phyloP scores from a whole-genome alignment of 2,888 invertebrate genomes.

The Lithophane ornitopus region DNA sequence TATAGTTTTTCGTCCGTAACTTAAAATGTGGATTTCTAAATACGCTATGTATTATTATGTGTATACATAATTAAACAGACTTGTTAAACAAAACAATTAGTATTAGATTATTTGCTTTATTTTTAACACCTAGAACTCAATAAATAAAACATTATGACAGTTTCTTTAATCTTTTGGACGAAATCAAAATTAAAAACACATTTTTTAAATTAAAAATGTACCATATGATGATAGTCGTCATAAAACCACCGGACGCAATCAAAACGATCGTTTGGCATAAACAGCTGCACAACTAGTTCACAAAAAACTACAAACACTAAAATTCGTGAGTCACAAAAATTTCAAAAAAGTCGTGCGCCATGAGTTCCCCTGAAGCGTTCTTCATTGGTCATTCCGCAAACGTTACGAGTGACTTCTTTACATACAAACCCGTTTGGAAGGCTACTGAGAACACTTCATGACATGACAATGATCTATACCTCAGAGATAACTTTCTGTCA shows the following conservation, averaged over 20 bases:
- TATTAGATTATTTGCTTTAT: constrained; percentile 7
- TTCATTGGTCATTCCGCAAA: constrained; percentile 76
- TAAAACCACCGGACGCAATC: constrained; percentile 46
- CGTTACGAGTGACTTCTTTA: constrained; percentile 68
- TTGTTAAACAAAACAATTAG: not conserved
- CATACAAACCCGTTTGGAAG: constrained; percentile 78
- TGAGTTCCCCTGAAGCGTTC: constrained; percentile 61
- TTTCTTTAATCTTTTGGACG: constrained; percentile 2
- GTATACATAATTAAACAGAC: not conserved
- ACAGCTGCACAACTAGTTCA: constrained; percentile 39
- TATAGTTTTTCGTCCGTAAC: not conserved
- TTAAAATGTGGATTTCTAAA: not conserved
- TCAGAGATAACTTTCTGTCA: constrained; percentile 73
- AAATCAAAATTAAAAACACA: constrained; percentile 39
- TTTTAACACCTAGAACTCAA: constrained; percentile 2
- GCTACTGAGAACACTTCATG: constrained; percentile 83
- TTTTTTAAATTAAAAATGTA: constrained; percentile 2
- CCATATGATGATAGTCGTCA: constrained; percentile 6
- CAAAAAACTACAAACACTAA: constrained; percentile 28
- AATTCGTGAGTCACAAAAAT: constrained; percentile 48
- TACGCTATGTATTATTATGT: not conserved
- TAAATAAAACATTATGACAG: constrained; percentile 10
- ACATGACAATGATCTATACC: constrained; percentile 82
- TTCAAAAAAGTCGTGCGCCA: constrained; percentile 42
- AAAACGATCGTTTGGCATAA: constrained; percentile 23